phyloP scores from a whole-genome alignment of 2,888 invertebrate genomes.

The Branchipolynoe longqiensis region DNA sequence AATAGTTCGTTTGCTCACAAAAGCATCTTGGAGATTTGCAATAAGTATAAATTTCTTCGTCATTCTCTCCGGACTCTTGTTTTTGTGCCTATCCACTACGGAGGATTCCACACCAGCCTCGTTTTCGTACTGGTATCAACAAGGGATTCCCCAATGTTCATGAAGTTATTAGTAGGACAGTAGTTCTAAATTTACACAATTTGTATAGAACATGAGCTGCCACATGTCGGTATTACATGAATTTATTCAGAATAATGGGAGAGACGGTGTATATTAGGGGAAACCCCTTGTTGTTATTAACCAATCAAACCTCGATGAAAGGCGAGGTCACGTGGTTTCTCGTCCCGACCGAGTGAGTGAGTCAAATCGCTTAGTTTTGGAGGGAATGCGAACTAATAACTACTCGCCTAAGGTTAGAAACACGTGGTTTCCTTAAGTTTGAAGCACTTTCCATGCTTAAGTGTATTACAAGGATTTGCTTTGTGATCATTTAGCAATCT shows the following conservation, averaged over 20 bases:
- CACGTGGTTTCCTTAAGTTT: neutral
- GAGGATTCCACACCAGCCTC: constrained; percentile 48
- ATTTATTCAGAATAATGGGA: neutral
- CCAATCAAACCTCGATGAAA: neutral
- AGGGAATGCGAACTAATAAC: constrained; percentile 6
- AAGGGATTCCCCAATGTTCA: constrained; percentile 6
- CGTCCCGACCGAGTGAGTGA: neutral
- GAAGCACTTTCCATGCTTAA: neutral
- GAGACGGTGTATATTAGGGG: neutral
- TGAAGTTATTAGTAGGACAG: too few species aligned
- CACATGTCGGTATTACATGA: neutral
- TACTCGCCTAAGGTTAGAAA: neutral
- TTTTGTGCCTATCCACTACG: constrained; percentile 27
- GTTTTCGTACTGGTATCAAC: constrained; percentile 37
- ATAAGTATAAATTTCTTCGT: constrained; percentile 15
- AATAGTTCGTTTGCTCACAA: neutral
- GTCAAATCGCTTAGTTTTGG: constrained; percentile 9
- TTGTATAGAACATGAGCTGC: neutral
- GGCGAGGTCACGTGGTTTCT: constrained; percentile 21
- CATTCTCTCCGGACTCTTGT: neutral
- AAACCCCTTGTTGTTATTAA: neutral
- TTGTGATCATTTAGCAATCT: neutral
- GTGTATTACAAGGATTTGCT: neutral
- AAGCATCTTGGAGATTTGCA: neutral
- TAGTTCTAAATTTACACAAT: neutral